phyloP scores from a whole-genome alignment of 1,140 invertebrate species.

The Diabrotica virgifera region DNA sequence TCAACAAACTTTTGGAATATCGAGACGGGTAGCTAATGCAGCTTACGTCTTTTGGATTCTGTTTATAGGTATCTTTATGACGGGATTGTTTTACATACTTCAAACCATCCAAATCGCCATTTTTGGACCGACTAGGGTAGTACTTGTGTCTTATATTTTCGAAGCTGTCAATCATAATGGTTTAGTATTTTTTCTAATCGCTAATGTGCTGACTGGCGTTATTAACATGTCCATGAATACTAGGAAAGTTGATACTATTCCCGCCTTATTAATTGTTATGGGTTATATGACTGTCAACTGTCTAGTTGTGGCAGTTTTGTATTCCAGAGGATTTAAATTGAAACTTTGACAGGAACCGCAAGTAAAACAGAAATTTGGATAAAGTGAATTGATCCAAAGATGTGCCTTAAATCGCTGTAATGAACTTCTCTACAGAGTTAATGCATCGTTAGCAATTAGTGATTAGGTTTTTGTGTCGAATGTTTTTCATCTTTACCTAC shows the following conservation, averaged over 20 bases:
- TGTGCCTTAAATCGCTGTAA: no score
- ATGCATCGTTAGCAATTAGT: no score
- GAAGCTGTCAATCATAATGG: slow-evolving; percentile 72
- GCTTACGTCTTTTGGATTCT: slow-evolving; percentile 75
- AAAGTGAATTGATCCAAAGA: no score
- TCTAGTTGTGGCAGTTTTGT: slow-evolving; percentile 22
- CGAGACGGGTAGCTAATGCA: slow-evolving; percentile 73
- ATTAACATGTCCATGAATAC: slow-evolving; percentile 71
- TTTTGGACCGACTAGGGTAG: slow-evolving; percentile 29
- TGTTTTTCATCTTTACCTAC: no score
- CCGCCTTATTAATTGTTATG: slow-evolving; percentile 47
- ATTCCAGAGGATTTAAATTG: slow-evolving; percentile 21
- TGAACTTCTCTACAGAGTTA: no score
- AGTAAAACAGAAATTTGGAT: no score
- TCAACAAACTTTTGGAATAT: slow-evolving; percentile 54
- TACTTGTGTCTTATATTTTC: slow-evolving; percentile 56
- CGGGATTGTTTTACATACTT: slow-evolving; percentile 54
- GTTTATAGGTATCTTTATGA: slow-evolving; percentile 54
- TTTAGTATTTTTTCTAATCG: slow-evolving; percentile 72
- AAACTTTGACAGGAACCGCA: slow-evolving; percentile 3
- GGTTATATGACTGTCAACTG: slow-evolving; percentile 30
- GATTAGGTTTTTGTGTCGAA: no score
- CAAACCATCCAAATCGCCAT: slow-evolving; percentile 53
- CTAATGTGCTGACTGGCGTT: slow-evolving; percentile 76
- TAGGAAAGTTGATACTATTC: slow-evolving; percentile 49